Conservation (phyloP, 2,113 vertebrate species). For the Pongo abelii region DNA sequence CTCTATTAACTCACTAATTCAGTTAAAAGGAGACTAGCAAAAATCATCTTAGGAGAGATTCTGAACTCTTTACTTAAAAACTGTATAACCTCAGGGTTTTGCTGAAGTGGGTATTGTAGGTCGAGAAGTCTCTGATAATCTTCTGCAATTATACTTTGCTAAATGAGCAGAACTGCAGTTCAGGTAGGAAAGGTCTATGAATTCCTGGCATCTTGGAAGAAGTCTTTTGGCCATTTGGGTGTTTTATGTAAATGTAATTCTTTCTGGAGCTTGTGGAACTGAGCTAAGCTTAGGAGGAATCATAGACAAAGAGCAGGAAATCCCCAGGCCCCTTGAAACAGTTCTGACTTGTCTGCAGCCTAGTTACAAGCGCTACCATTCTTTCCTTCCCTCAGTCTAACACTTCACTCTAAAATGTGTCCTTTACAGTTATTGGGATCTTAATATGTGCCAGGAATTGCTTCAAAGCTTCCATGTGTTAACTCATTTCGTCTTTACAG, state of each 20-base stretch:
- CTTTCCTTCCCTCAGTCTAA: background rate
- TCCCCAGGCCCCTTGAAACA: background rate
- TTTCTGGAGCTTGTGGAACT: background rate
- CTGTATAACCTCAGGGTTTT: slow-evolving; percentile 51
- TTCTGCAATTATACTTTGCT: slow-evolving; percentile 54
- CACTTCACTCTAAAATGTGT: background rate
- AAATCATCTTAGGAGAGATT: background rate
- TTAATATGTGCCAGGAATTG: background rate
- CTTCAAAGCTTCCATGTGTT: background rate
- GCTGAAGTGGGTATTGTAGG: slow-evolving; percentile 17
- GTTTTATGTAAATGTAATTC: slow-evolving; percentile 51
- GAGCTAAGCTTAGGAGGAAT: background rate
- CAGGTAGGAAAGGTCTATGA: slow-evolving; percentile 18
- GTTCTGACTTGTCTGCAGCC: background rate
- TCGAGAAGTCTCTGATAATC: slow-evolving; percentile 32
- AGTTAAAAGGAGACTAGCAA: slow-evolving; percentile 50
- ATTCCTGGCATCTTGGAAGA: background rate
- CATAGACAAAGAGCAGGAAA: background rate
- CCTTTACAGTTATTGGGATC: background rate
- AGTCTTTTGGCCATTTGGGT: slow-evolving; percentile 20
- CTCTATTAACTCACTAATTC: slow-evolving; percentile 52
- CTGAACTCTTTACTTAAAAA: slow-evolving; percentile 48
- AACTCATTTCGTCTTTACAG: background rate
- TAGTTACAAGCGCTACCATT: background rate
- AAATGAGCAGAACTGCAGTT: slow-evolving; percentile 46